Evolutionary conservation across 2,888 invertebrate species (phyloP).

Genomic region (Xestoiulus laeticollis): DNA sequence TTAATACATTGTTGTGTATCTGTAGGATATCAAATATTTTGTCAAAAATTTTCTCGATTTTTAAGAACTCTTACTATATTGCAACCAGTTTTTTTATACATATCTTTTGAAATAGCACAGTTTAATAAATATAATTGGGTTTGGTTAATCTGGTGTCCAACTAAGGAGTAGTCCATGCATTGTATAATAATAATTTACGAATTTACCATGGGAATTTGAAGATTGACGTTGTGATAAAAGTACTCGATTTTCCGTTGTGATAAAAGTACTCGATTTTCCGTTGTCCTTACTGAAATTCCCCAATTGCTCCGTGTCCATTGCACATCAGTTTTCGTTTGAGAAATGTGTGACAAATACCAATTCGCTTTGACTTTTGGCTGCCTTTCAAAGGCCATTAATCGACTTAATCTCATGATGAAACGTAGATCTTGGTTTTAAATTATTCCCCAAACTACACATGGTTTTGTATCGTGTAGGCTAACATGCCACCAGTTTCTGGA

Average conservation of each 20-base stretch:
- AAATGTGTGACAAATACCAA: neutral
- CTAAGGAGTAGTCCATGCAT: neutral
- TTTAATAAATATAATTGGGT: neutral
- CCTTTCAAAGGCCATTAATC: neutral
- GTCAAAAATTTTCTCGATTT: too few species aligned
- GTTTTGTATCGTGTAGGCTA: neutral
- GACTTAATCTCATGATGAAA: neutral
- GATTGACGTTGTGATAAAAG: neutral
- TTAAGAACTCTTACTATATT: too few species aligned
- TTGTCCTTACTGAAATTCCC: neutral
- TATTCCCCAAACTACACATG: neutral
- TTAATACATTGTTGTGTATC: too few species aligned
- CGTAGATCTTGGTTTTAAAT: neutral
- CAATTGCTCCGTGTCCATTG: neutral
- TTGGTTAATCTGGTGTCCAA: neutral
- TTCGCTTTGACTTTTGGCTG: neutral
- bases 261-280: neutral
- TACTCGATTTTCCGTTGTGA: neutral
- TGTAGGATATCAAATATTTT: too few species aligned
- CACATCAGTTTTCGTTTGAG: neutral
- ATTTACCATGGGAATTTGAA: neutral
- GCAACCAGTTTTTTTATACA: too few species aligned
- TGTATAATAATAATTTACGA: neutral
- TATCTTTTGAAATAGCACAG: too few species aligned
- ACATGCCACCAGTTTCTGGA: neutral